These are phyloP conservation scores for Cossypha caffra DNA, from an alignment of 2,797 vertebrate genomes.

Conservation along the genomic window DNA sequence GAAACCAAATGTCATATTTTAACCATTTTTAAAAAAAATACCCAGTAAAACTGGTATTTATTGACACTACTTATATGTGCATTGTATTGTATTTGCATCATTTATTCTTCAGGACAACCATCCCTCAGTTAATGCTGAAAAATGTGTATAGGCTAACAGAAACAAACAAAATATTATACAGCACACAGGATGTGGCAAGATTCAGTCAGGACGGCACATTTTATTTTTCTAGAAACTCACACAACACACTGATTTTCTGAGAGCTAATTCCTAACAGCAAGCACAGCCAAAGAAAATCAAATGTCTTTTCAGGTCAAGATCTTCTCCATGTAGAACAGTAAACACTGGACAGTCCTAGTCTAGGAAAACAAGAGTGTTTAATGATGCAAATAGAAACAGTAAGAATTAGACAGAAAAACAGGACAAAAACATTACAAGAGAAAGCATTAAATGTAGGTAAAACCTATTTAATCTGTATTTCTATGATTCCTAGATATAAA, in stretches of 20 bases:
- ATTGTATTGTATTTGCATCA: not conserved
- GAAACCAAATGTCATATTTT: conserved; percentile 25
- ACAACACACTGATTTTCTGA: not conserved
- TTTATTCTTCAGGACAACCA: not conserved
- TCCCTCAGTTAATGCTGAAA: not conserved
- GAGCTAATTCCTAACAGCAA: not conserved
- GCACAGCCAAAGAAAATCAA: not conserved
- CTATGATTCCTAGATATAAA: not conserved
- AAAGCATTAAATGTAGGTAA: not conserved
- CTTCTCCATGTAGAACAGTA: not conserved
- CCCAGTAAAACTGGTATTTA: conserved; percentile 41
- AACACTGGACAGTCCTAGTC: not conserved
- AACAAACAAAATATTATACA: not conserved
- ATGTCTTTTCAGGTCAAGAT: not conserved
- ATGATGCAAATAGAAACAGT: not conserved
- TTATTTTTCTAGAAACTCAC: not conserved
- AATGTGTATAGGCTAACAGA: not conserved
- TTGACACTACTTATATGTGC: not conserved
- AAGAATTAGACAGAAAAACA: not conserved
- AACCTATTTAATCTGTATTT: not conserved
- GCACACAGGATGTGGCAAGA: not conserved
- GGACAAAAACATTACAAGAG: not conserved
- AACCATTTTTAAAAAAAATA: conserved; percentile 29
- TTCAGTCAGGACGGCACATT: not conserved
- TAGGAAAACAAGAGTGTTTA: not conserved